A percentile compares a stretch with the other conserved stretches of the same genome.
phyloP scores from a whole-genome alignment of 2,888 invertebrate species.

The Tipula helvola region DNA sequence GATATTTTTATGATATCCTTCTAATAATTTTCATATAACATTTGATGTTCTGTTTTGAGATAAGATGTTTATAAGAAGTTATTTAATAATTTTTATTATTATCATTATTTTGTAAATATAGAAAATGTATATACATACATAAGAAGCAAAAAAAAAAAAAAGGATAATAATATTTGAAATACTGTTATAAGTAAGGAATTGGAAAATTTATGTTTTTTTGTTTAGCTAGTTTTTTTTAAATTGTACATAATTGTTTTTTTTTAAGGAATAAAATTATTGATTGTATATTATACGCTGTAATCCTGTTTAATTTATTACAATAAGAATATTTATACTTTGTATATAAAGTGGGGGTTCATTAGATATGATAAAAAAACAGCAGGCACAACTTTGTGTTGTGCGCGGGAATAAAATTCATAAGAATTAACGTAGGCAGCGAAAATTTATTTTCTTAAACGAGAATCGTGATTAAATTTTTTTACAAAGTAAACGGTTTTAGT shows the following conservation, averaged over 20 bases:
- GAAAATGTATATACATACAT: neutral
- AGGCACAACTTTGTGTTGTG: neutral
- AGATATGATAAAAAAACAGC: neutral
- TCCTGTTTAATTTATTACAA: neutral
- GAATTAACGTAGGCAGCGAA: neutral
- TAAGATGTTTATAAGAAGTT: neutral
- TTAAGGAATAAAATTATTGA: neutral
- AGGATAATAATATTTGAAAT: neutral
- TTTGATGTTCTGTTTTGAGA: neutral
- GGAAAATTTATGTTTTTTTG: neutral
- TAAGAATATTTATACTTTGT: neutral
- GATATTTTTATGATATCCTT: constrained; percentile 11
- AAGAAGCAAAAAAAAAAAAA: neutral
- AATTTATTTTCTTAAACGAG: neutral
- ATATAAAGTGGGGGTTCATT: neutral
- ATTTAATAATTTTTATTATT: neutral
- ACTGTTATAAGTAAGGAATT: neutral
- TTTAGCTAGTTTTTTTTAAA: neutral
- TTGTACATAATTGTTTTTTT: neutral
- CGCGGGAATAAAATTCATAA: neutral
- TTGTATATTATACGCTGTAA: neutral
- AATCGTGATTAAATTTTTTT: neutral
- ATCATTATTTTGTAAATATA: neutral
- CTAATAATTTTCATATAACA: neutral
- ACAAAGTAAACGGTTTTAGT: neutral